Evolutionary conservation across 2,888 invertebrate species (phyloP), one percentile per base, ranked within the genome.

Genomic region (Griposia aprilina): DNA sequence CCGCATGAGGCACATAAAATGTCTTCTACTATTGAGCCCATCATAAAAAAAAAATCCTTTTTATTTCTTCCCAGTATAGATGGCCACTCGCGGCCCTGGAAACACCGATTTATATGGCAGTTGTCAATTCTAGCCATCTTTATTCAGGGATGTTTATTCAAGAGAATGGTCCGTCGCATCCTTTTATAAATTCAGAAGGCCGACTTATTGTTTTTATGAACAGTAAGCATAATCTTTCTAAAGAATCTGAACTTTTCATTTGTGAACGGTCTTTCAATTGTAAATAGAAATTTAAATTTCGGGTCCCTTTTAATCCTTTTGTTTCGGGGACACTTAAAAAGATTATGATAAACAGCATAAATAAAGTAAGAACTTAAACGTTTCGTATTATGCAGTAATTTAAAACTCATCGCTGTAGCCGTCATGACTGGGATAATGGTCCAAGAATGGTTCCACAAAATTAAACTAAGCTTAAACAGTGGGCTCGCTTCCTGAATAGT

Each of bases 21-120:
- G 92, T 92, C 89, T 87, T 90, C 90, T 88, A 90, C 90, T 88
- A 92, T 91, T 90, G 91, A 91, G 76, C 89, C 88, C 89, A 89
- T 88, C 88, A 93, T 94, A 95, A 94, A 95, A 94, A 95, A 94
- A 91, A 90, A 86, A 90, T 90, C 91, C 79, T 90, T 94, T 94
- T 94, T 92, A 93, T 93, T 92, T 90, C 87, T 85, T 81, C 80
- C 77, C 85, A 82, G 87, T 76, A 90, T 88, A 87, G 86, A 90
- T 90, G 88, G 86, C 87, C 90, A 86, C 88, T 85, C 80, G 88
- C 81, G 89, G 87, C 80, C 70, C 71, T 80, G 65, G 76, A 81
- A 82, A 81, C 78, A 81, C 80, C 86, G 86, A 90, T 91, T 88
- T 91, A 90, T 91, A 87, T 85, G 88, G 82, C 85, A 88, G 86